Conservation (phyloP, 2,113 vertebrate genomes). For the Gallinago paraguaiae region DNA sequence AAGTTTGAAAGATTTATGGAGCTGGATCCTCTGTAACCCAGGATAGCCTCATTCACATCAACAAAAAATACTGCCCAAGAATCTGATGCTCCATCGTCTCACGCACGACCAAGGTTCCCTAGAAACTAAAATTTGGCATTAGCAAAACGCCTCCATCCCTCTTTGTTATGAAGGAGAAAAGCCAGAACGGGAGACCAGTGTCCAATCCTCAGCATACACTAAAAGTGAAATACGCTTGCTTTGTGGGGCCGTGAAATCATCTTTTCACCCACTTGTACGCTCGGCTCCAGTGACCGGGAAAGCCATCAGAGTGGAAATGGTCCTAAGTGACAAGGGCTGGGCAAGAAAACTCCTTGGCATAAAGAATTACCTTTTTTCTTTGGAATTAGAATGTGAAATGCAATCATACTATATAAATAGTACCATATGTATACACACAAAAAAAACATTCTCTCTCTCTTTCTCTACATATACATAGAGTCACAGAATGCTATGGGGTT, state of each 20-base stretch:
- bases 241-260: background rate
- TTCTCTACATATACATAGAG: accelerated
- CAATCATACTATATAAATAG: background rate
- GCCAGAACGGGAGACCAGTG: background rate
- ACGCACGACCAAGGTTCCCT: background rate
- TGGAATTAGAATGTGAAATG: background rate
- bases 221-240: conserved; percentile 19
- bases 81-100: background rate
- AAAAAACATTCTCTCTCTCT: accelerated
- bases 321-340: background rate
- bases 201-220: background rate
- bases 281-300: background rate
- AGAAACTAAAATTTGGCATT: conserved; percentile 17
- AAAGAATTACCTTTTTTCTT: background rate
- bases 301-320: background rate
- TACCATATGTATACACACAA: background rate
- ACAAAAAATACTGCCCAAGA: conserved; percentile 4
- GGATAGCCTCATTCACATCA: background rate
- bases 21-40: conserved; percentile 13
- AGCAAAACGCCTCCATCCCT: conserved; percentile 11
- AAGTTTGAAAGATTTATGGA: conserved; percentile 31
- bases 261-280: background rate
- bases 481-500: too few species aligned
- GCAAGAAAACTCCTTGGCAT: background rate
- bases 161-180: conserved; percentile 32